Evolutionary conservation across 2,888 invertebrate genomes (phyloP).

Genomic region (Sipunculus nudus): DNA sequence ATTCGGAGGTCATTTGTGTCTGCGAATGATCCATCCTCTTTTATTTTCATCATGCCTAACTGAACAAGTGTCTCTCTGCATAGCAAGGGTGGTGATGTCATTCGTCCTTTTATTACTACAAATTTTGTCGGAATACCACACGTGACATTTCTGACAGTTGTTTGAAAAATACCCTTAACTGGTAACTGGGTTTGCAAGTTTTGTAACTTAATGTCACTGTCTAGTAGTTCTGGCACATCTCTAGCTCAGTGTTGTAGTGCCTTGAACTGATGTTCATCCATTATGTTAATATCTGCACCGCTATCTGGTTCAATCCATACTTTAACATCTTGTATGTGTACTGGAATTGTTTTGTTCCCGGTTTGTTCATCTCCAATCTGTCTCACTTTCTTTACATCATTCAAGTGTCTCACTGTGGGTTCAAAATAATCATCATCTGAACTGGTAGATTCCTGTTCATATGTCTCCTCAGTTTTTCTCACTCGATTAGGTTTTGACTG

Average conservation of each 20-base stretch:
- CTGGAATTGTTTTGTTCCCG: neutral
- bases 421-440: slow-evolving; percentile 8
- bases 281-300: slow-evolving; percentile 20
- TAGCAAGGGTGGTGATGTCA: slow-evolving; percentile 16
- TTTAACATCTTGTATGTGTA: slow-evolving; percentile 5
- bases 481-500: no score
- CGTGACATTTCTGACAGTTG: slow-evolving; percentile 4
- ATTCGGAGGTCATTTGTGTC: neutral
- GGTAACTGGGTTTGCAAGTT: neutral
- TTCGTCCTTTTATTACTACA: slow-evolving; percentile 6
- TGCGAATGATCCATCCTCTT: slow-evolving; percentile 9
- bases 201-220: neutral
- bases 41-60: slow-evolving; percentile 15
- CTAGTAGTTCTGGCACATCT: neutral
- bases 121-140: neutral
- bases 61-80: slow-evolving; percentile 7
- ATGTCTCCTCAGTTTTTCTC: neutral
- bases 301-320: slow-evolving; percentile 4
- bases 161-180: slow-evolving; percentile 12
- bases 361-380: neutral
- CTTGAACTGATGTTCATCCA: slow-evolving; percentile 26
- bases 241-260: slow-evolving; percentile 5
- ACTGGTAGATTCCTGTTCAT: neutral
- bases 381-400: neutral
- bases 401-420: neutral